These are phyloP conservation scores for Falco punctatus DNA, from an alignment of 2,113 vertebrate genomes.

Conservation along the genomic window DNA sequence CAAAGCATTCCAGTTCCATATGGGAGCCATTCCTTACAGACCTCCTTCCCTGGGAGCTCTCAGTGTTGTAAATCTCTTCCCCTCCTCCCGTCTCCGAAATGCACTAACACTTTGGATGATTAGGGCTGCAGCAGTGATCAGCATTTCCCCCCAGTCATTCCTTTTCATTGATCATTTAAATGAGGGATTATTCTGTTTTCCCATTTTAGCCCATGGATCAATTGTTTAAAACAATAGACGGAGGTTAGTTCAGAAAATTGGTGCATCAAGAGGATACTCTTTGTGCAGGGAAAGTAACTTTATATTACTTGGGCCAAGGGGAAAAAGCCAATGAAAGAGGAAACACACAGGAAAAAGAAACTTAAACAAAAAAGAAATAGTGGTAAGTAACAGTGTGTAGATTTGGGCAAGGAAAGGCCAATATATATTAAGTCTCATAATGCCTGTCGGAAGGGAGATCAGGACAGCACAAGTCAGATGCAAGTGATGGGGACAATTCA, in stretches of 20 bases:
- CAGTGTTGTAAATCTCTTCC: slow-evolving; percentile 52
- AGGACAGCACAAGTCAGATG: background rate
- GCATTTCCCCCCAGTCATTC: slow-evolving; percentile 45
- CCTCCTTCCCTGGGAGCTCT: slow-evolving; percentile 32
- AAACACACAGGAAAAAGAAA: background rate
- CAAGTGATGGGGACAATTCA: background rate
- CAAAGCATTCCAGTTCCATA: slow-evolving; percentile 66
- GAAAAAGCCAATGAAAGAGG: background rate
- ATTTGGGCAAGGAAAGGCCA: background rate
- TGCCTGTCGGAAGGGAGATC: background rate
- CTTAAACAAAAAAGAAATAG: background rate
- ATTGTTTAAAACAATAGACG: slow-evolving; percentile 56
- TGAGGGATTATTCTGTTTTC: slow-evolving; percentile 68
- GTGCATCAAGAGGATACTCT: background rate
- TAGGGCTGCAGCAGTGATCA: slow-evolving; percentile 20
- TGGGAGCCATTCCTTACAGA: slow-evolving; percentile 62
- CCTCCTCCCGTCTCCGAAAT: slow-evolving; percentile 8
- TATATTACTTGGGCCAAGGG: background rate
- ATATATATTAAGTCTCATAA: background rate
- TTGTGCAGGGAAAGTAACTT: background rate
- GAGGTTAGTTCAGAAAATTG: slow-evolving; percentile 12
- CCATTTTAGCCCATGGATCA: slow-evolving; percentile 53
- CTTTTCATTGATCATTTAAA: slow-evolving; percentile 68
- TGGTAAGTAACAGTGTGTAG: background rate
- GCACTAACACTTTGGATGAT: slow-evolving; percentile 62